These are phyloP conservation scores for Podargus strigoides DNA, from an alignment of 2,797 vertebrate species.

Conservation along the genomic window DNA sequence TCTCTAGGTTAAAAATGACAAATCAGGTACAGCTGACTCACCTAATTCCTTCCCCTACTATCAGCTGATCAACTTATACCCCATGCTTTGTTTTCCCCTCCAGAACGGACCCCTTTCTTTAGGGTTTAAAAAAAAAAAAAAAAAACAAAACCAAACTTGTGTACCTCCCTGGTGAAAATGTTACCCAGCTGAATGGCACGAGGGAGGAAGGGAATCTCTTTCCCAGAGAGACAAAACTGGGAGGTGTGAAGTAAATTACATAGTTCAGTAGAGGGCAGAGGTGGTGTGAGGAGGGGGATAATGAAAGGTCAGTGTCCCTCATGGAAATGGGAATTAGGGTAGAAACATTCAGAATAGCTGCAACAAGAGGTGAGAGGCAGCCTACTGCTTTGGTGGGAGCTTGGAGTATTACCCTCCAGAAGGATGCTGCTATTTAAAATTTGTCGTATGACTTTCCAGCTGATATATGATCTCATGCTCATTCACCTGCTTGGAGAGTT, in stretches of 20 bases:
- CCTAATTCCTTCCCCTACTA: neutral
- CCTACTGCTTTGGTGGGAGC: neutral
- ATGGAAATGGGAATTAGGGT: neutral
- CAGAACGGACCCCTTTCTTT: neutral
- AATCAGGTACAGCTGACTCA: neutral
- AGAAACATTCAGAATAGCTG: neutral
- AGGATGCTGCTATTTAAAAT: neutral
- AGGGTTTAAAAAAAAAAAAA: neutral
- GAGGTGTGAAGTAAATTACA: neutral
- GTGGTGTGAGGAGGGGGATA: neutral
- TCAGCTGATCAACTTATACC: neutral
- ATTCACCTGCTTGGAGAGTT: neutral
- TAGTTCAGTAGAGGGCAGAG: neutral
- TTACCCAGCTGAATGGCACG: neutral
- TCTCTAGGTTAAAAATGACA: neutral
- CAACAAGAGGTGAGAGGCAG: neutral
- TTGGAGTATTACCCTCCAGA: neutral
- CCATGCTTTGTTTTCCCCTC: neutral
- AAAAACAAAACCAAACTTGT: too few species aligned
- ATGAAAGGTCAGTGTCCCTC: neutral
- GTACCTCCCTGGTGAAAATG: neutral
- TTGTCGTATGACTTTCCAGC: neutral
- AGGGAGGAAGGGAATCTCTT: neutral
- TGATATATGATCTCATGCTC: neutral
- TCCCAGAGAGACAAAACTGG: neutral